Evolutionary conservation across 1,140 invertebrate genomes (phyloP), one percentile per base, ranked within the genome.

Genomic region (Ptiloglossa arizonensis): DNA sequence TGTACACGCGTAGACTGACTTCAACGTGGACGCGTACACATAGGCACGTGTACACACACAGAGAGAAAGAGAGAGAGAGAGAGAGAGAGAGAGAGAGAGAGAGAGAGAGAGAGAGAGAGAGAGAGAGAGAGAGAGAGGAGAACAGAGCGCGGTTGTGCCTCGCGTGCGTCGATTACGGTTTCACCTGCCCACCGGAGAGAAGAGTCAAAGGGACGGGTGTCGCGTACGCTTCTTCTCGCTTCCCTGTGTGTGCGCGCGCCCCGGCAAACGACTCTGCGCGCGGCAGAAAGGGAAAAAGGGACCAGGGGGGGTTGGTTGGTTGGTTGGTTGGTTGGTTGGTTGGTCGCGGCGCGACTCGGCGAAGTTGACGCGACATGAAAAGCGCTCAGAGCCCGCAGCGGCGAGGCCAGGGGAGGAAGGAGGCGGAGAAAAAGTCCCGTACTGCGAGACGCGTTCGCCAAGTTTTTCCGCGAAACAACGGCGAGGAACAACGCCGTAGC

Each of bases 201-300:
- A 62, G 54, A 83, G 82, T 83, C 83, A 85, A 85, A 85, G 79
- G 66, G 79, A 76, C 82, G 62, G 69, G 41, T 85, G 82, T 85
- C 73, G 79, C 78, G 79, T 81, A 81, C 81, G 82, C 71, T 83
- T 64, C 68, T 76, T 81, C 78, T 81, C 76, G 63, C 66, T 70
- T 81, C 44, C 52, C 66, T 50, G 17, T 68, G 41, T 68, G 64
- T 59, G 63, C 2, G 71, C 79, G 63, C 2, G 71, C 79, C 38
- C 41, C 78, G 60, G 48, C 78, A 71, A 67, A 62, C 59, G 27
- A 46, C 48, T 56, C 67, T 38, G 27, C 29, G 57, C 29, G 13
- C 29, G n/a, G n/a, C 32, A 70, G 22, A 57, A 66, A 77, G 63
- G 44, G 62, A 8, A 15, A 44, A 22, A 19, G 17, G 15, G 64